Base-by-base conservation (phyloP, 1,140 invertebrate genomes). In the Lepidotrigona ventralis region DNA sequence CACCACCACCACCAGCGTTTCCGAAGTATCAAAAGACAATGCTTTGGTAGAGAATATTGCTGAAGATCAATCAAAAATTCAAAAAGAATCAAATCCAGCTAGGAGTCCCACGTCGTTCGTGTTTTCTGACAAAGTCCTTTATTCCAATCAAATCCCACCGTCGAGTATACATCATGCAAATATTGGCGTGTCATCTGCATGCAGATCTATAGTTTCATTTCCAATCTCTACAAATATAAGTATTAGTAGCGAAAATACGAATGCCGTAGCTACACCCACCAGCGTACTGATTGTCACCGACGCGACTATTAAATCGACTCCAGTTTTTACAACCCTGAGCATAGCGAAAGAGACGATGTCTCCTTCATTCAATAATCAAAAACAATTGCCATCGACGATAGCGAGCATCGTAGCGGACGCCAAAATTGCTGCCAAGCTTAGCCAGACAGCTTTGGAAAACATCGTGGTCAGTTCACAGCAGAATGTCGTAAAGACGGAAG, bases 371-470 rank as follows among this genome's bases (percentile, higher is more conserved):
- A 88, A 86, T 9, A 89, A 82, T 83, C 84, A 87, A 76, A 92
- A 89, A 76, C 85, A 83, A 73, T 33, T 89, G 54, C 81, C 90
- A 0, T 88, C 90, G 0, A 85, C 84, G 0, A 91, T 93, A 90
- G 89, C 91, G 0, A 92, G 85, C 26, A 92, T 93, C 39, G 92
- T 93, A 5, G 84, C 87, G 0, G 93, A 94, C 63, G 90, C 90
- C 1, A 94, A 94, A 85, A 91, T 93, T 23, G 91, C 91, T 0
- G 90, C 91, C 0, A 91, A 92, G 72, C 83, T 93, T 2, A 92
- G 89, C 66, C 90, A 93, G 64, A 90, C 91, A 3, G 85, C 86
- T 33, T 66, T 92, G 17, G 89, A 89, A 56, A 86, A 81, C 53
- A 86, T 89, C 8, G 69, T 68, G 12, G 53, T 86, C 2, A 90